Base-by-base conservation (phyloP, 2,113 vertebrate genomes). In the Psilopsiagon aymara region DNA sequence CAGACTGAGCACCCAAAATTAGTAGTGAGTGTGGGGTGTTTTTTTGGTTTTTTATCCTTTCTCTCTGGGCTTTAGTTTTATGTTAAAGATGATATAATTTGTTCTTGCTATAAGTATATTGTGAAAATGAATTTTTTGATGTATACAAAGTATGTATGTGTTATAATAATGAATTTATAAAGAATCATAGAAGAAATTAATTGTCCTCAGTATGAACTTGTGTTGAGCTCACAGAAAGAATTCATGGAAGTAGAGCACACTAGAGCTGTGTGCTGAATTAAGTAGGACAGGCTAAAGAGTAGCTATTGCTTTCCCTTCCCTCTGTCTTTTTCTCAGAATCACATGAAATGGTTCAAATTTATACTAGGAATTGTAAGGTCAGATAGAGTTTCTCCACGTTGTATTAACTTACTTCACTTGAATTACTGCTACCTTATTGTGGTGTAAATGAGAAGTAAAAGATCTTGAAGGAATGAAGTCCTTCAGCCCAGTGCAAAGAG, bases 361-460 rank as follows among this genome's bases (percentile, higher is more conserved):
- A 6, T 35, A 12, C 24, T 52, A 28, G n/a, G 39, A 68, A 19
- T 11, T 55, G 10, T 13, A 43, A 73, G 31, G 41, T 60, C 33
- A 47, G n/a, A 15, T 46, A 13, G 0, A 3, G 7, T n/a, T 5
- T 60, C 11, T 68, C 29, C 0, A 0, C 33, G 6, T 59, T 71
- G 6, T 19, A 13, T 64, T 64, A 82, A 64, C 14, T 86, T 0
- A 0, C 6, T 81, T 84, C 16, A 13, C 19, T 67, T 83, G 24
- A 41, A n/a, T 71, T 55, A 4, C 12, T 68, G 7, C 4, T 66
- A 9, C 4, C 2, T 79, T 69, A 37, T 12, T 6, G 10, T 71
- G 37, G 41, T 59, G 16, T 60, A 79, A 89, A 44, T 41, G 5
- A 64, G 64, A 69, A 74, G n/a, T n/a, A 75, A 47, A 79, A 51